These are phyloP conservation scores for Gallinago paraguaiae DNA, from an alignment of 2,113 vertebrate species.

Conservation along the genomic window DNA sequence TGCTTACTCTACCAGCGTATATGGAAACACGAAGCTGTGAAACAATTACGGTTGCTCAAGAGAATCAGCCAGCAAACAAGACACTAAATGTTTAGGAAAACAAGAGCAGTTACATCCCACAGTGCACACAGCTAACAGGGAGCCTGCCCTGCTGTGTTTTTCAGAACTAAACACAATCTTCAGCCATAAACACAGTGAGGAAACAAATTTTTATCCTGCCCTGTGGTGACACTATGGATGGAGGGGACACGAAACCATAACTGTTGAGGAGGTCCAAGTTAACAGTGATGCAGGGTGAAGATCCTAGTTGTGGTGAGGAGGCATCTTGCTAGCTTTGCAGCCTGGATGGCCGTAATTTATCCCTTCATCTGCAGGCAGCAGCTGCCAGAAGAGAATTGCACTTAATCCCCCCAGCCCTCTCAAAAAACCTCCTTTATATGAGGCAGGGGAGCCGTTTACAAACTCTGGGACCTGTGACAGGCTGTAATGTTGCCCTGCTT, in stretches of 20 bases:
- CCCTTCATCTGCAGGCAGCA: neutral
- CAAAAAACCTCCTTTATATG: neutral
- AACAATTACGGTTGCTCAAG: neutral
- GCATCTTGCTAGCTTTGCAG: neutral
- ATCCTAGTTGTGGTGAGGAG: neutral
- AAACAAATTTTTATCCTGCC: neutral
- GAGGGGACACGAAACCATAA: neutral
- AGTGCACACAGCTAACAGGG: neutral
- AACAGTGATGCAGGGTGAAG: neutral
- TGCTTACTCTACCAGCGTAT: neutral
- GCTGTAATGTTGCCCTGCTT: neutral
- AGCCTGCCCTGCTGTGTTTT: neutral
- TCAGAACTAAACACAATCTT: neutral
- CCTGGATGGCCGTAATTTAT: neutral
- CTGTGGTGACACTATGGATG: neutral
- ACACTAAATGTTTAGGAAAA: neutral
- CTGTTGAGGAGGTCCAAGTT: neutral
- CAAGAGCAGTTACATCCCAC: neutral
- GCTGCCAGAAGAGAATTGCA: neutral
- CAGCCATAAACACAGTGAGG: neutral
- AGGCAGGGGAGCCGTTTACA: neutral
- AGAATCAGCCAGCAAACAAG: neutral
- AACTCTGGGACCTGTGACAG: neutral
- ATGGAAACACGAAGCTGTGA: neutral
- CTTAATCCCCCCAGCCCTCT: neutral